Conservation (phyloP, 2,113 vertebrate species). For the Sardina pilchardus region DNA sequence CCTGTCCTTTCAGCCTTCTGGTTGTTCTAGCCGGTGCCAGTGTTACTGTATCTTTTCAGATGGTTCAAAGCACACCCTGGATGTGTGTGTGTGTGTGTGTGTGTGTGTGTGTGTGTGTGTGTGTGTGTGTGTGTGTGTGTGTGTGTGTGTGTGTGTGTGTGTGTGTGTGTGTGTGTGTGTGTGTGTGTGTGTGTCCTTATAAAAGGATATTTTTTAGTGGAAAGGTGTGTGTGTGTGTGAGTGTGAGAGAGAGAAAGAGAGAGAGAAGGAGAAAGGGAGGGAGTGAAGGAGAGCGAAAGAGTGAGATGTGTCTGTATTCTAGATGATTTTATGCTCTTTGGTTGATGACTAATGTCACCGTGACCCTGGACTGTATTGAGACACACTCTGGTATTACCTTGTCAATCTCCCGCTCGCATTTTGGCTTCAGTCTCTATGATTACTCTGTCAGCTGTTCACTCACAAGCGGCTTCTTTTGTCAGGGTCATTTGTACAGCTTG, state of each 20-base stretch:
- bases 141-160: no score
- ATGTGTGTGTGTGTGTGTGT: not conserved
- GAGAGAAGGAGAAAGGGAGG: no score
- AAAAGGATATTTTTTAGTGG: no score
- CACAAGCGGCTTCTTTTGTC: conserved; percentile 40
- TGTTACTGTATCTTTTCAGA: not conserved
- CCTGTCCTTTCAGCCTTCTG: not conserved
- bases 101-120: not conserved
- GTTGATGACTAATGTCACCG: not conserved
- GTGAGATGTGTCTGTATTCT: no score
- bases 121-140: not conserved
- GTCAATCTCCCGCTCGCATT: not conserved
- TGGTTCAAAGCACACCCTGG: not conserved
- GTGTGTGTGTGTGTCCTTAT: no score
- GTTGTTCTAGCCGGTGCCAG: not conserved
- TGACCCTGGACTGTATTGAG: not conserved
- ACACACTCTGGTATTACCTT: not conserved
- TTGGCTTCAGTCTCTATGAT: not conserved
- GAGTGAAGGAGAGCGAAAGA: no score
- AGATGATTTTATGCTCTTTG: no score
- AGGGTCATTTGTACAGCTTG: conserved; percentile 90
- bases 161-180: no score
- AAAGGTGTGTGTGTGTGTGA: no score
- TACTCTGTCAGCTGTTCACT: not conserved
- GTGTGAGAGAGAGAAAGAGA: no score